These are phyloP conservation scores for Heterohyrax brucei DNA, from an alignment of 2,797 vertebrate genomes.

Conservation along the genomic window DNA sequence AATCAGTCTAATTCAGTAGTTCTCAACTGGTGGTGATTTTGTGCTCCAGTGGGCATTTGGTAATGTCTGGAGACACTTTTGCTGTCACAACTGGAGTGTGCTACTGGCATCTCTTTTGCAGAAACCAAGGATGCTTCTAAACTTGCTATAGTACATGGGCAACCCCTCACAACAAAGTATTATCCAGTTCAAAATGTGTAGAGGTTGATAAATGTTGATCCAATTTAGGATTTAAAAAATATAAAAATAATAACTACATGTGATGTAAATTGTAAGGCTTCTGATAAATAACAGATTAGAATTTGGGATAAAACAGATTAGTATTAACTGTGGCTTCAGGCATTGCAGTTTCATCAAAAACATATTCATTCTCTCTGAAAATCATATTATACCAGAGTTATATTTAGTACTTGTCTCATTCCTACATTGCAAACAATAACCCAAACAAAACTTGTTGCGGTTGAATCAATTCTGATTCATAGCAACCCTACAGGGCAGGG, in stretches of 20 bases:
- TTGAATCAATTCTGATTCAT: too few relatives aligned
- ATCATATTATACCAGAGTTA: neutral
- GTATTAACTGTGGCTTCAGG: neutral
- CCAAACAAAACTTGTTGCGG: too few relatives aligned
- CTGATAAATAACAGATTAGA: conserved; percentile 7
- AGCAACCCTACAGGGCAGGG: too few relatives aligned
- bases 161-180: neutral
- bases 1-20: neutral
- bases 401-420: neutral
- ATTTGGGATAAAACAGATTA: neutral
- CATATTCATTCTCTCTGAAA: neutral
- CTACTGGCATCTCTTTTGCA: neutral
- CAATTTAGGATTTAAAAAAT: neutral
- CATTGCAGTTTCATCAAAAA: neutral
- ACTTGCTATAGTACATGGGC: neutral
- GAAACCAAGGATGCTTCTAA: neutral
- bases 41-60: neutral
- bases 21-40: neutral
- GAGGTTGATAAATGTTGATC: conserved; percentile 13
- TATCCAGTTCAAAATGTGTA: conserved; percentile 23
- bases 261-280: neutral
- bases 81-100: neutral
- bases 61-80: neutral
- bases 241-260: neutral
- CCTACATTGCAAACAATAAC: neutral